Percentiles rank a stretch among this genome's conserved stretches.
These are phyloP conservation scores for Ochropleura leucogaster DNA, from an alignment of 2,888 invertebrate genomes.

Conservation along the genomic window DNA sequence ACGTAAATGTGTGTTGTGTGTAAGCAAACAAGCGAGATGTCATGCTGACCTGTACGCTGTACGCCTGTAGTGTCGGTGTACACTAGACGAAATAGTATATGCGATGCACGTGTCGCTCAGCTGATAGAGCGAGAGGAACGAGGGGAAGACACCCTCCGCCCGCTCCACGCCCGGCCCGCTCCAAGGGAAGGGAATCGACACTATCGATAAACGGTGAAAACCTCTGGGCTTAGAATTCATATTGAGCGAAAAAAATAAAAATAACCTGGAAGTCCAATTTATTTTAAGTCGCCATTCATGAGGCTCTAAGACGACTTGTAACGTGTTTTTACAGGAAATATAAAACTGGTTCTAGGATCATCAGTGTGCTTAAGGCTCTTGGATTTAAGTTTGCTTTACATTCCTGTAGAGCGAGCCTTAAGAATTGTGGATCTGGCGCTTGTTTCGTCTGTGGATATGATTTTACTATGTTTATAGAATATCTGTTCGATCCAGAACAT, in stretches of 20 bases:
- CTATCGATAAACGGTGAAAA: constrained; percentile 54
- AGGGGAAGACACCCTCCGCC: constrained; percentile 76
- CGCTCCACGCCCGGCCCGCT: constrained; percentile 64
- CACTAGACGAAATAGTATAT: constrained; percentile 84
- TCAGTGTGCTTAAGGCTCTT: neutral
- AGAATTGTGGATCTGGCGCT: neutral
- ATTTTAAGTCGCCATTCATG: neutral
- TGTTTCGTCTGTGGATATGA: neutral
- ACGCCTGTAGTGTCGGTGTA: constrained; percentile 64
- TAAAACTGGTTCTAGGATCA: neutral
- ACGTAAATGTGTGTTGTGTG: constrained; percentile 59
- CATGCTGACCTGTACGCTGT: constrained; percentile 53
- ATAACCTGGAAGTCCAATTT: neutral
- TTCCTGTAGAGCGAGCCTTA: neutral
- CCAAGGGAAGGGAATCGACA: constrained; percentile 48
- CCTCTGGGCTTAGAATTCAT: neutral
- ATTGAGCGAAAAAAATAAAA: too few species aligned
- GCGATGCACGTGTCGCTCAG: constrained; percentile 87
- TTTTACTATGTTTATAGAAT: neutral
- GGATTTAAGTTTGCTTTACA: neutral
- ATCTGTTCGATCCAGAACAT: neutral
- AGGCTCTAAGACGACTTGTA: too few species aligned
- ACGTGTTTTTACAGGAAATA: neutral
- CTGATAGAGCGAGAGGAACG: constrained; percentile 84
- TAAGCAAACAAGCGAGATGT: constrained; percentile 55